Percentiles rank a stretch among this genome's conserved stretches.
These are phyloP conservation scores for Polyommatus icarus DNA, from an alignment of 2,888 invertebrate genomes.

Conservation along the genomic window DNA sequence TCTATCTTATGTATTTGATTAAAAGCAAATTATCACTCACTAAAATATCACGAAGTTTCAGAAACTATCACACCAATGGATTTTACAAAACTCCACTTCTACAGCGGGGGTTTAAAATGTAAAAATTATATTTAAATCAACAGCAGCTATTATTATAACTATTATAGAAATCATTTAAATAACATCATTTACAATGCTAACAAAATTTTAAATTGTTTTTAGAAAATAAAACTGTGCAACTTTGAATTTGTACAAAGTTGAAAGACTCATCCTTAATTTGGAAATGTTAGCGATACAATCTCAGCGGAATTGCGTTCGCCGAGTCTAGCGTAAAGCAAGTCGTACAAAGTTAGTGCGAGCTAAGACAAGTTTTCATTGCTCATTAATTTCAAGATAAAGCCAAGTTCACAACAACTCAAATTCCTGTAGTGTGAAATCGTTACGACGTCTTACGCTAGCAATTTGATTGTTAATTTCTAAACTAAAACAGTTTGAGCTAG, in stretches of 20 bases:
- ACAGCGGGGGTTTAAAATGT: too few relatives aligned
- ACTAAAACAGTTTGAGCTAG: not conserved
- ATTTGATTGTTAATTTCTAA: conserved; percentile 20
- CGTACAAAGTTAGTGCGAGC: conserved; percentile 28
- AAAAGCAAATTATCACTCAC: not conserved
- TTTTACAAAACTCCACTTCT: too few relatives aligned
- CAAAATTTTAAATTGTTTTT: too few relatives aligned
- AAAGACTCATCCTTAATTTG: not conserved
- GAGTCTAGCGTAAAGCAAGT: conserved; percentile 27
- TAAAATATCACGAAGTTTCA: not conserved
- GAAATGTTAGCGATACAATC: conserved; percentile 22
- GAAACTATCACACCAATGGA: too few relatives aligned
- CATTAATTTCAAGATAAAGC: conserved; percentile 29
- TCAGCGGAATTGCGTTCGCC: conserved; percentile 19
- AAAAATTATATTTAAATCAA: too few relatives aligned
- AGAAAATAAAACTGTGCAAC: not conserved
- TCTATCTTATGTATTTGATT: not conserved
- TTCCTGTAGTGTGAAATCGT: conserved; percentile 13
- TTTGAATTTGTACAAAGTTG: not conserved
- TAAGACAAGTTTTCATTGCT: conserved; percentile 27
- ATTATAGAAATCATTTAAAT: too few relatives aligned
- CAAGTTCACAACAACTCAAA: conserved; percentile 22
- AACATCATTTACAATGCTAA: too few relatives aligned
- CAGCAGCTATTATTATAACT: too few relatives aligned
- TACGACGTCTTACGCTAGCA: not conserved